phyloP scores from a whole-genome alignment of 2,797 vertebrate genomes.

The Syngnathus rostellatus region DNA sequence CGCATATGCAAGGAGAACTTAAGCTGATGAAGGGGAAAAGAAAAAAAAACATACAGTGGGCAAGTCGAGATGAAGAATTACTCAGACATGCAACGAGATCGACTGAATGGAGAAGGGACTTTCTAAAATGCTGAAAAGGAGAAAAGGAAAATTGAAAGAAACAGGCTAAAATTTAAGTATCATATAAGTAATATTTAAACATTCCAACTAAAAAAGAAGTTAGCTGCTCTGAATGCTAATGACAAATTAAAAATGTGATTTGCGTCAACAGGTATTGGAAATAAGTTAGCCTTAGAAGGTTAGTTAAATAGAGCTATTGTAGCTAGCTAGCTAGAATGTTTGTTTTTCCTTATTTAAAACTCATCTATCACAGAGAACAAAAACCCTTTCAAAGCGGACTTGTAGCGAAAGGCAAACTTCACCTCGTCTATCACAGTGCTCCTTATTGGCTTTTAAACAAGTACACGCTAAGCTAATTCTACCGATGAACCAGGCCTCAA shows the following conservation, averaged over 20 bases:
- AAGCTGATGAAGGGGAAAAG: slow-evolving; percentile 58
- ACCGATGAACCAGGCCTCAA: background rate
- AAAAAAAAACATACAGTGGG: slow-evolving; percentile 36
- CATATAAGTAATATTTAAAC: background rate
- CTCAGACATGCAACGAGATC: slow-evolving; percentile 57
- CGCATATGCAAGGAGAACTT: slow-evolving; percentile 83
- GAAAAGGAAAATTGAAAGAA: background rate
- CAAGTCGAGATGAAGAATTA: slow-evolving; percentile 49
- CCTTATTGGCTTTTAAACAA: background rate
- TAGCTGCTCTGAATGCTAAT: background rate
- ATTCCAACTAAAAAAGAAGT: background rate
- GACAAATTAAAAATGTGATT: too few species aligned
- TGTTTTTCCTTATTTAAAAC: background rate
- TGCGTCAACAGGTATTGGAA: too few species aligned
- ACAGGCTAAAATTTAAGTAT: background rate
- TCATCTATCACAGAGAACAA: background rate
- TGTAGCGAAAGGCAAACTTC: background rate
- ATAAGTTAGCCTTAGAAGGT: background rate
- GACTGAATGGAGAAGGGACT: slow-evolving; percentile 51
- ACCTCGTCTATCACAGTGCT: background rate
- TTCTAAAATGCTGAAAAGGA: slow-evolving; percentile 19
- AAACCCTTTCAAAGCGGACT: background rate
- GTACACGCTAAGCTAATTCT: background rate
- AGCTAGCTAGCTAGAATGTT: background rate
- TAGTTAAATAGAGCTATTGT: too few species aligned